Evolutionary conservation across 1,140 invertebrate genomes (phyloP).

Genomic region (Lerema accius): DNA sequence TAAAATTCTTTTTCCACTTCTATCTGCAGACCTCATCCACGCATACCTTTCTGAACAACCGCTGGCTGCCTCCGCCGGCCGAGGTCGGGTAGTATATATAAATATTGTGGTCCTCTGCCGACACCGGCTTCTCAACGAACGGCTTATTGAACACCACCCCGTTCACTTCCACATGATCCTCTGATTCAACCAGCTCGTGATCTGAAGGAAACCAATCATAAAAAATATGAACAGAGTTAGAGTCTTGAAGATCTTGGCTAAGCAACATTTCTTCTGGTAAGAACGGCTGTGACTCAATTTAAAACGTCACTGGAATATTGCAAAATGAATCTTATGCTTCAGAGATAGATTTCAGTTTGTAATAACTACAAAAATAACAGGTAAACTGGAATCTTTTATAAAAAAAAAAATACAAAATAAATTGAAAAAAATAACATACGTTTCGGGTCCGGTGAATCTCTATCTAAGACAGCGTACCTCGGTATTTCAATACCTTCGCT

Average conservation of each 20-base stretch:
- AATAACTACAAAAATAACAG: too few relatives aligned
- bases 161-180: constrained; percentile 99
- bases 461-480: constrained; percentile 97
- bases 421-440: constrained; percentile 82
- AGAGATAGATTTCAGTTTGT: too few relatives aligned
- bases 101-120: constrained; percentile 99
- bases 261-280: too few relatives aligned
- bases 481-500: constrained; percentile 98
- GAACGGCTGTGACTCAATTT: too few relatives aligned
- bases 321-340: too few relatives aligned
- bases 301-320: too few relatives aligned
- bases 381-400: too few relatives aligned
- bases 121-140: constrained; percentile 98
- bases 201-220: constrained; percentile 81
- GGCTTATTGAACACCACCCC: constrained; percentile 99
- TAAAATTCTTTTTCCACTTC: background rate
- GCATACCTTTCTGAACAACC: constrained; percentile 97
- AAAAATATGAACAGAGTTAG: background rate
- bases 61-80: constrained; percentile 98
- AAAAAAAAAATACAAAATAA: too few relatives aligned
- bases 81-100: constrained; percentile 99
- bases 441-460: constrained; percentile 95
- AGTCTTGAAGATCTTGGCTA: too few relatives aligned
- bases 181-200: constrained; percentile 96
- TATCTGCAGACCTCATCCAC: constrained; percentile 6